Base-by-base conservation (phyloP, 2,113 vertebrate genomes). In the Mixornis gularis region DNA sequence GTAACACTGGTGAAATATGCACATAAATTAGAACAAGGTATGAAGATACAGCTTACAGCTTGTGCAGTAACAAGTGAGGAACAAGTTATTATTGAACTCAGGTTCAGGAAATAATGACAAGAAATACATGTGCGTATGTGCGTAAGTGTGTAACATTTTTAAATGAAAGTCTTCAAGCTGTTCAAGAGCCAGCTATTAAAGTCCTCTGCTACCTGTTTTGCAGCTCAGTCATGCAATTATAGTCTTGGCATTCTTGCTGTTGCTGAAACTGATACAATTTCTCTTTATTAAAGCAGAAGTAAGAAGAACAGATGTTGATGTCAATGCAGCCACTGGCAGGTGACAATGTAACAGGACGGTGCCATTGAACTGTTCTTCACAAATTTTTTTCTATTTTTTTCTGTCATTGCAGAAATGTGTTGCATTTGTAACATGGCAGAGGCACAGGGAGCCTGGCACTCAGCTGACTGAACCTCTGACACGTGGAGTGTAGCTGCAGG, bases 401-500 rank as follows among this genome's bases (percentile, higher is more conserved):
- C 41, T 65, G 11, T n/a, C 1, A 0, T 21, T 64, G 49, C 22
- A 55, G 80, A n/a, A 22, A 55, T 18, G 16, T 44, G 15, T 29
- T 80, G 14, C 29, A 52, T 38, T 68, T 62, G 24, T 49, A 53
- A 49, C 9, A 13, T 2, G 46, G 17, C 14, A 76, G 63, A 60
- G 17, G 27, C 32, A 48, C 0, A 3, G 10, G 18, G 48, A 84
- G 9, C 16, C 38, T 1, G 1, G 27, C 22, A 30, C 11, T 12
- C 4, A 26, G 51, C 18, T 51, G 34, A 32, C 34, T 0, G 0
- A 56, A 26, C 6, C 1, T 5, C 24, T n/a, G 34, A 21, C 7
- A 4, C 2, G 1, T 0, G 0, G 12, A 13, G 2, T 0, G 20
- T 4, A 51, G n/a, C 34, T 71, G 52, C 5, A 8, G 11, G 18